Evolutionary conservation across 2,888 invertebrate genomes (phyloP), one percentile per base, ranked within the genome.

Genomic region (Ypsolopha sequella): DNA sequence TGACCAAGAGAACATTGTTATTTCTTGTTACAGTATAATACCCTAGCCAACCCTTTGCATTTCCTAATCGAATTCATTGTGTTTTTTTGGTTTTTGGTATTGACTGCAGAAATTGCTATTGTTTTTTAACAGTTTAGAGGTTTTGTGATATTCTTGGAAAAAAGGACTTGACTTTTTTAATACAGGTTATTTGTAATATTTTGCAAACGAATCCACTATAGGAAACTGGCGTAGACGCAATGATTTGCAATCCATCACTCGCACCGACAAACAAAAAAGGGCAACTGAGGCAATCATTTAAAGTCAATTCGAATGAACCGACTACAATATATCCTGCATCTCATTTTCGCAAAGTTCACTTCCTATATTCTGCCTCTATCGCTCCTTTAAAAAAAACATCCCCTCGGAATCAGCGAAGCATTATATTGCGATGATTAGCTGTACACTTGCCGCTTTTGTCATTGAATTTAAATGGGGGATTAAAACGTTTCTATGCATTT

Each of bases 381-480:
- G 76, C 57, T 50, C 64, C 70, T 53, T 56, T 69, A 78, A 84
- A 84, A n/a, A 70, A 81, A 76, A 62, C 64, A 57, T 67, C 78
- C 81, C 80, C 68, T 67, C 62, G 55, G 57, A 75, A 66, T 75
- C 80, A 69, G 62, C 68, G 80, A 66, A 70, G 78, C 85, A 82
- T 86, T 86, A 86, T 86, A 85, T 84, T 81, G 84, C 79, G 78
- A 86, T 85, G 85, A 86, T 86, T 86, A 85, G 79, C 66, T 70
- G 67, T 74, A 76, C 85, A 86, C 86, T 85, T 85, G 85, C 84
- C 67, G 62, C 64, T 65, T 64, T 60, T 66, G 68, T 76, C 73
- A 86, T 85, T 86, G 82, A 85, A 86, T 86, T 84, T 85, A 86
- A 86, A 86, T 81, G 70, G 82, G 80, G 81, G 84, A 85, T 85